Base-by-base conservation (phyloP, 92 coral and sea anemone species). In the Epizoanthus illoricatus region DNA sequence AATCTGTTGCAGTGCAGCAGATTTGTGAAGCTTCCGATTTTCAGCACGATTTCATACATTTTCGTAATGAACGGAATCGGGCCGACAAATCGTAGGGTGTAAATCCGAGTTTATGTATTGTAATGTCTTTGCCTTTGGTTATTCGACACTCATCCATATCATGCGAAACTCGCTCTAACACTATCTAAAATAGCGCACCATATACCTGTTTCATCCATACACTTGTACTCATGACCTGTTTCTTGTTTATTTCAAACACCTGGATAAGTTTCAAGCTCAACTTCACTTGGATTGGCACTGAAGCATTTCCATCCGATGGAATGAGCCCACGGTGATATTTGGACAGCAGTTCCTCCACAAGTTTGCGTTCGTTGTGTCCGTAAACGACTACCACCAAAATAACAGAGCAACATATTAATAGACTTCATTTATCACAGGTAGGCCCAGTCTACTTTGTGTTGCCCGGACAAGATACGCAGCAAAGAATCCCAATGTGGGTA, bases 161-260 rank as follows among this genome's bases (percentile, higher is more conserved):
- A 28, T 28, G 33, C 33, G 33, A 28, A 28, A 28, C 33, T 28
- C 33, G 33, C 33, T 28, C 33, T 28, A 28, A 28, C 33, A 28
- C 33, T 28, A 1, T 28, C n/a, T 28, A 33, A 28, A 12, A 5
- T 2, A 66, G 17, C 23, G 16, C 4, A 28, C n/a, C 59, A 52
- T 72, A 7, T 8, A 94, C 98, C 98, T 94, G 98, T 24, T 92
- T 90, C 49, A 94, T 87, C 97, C 97, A 94, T 7, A 89, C 92
- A 54, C 98, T 94, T 12, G 97, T 87, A 17, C 88, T 88, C 33
- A 94, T 79, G 52, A 86, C 90, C 75, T 94, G 98, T 20, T 45
- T 36, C 49, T 93, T 81, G 80, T 88, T 93, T 73, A 92, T 86
- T 71, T 88, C 94, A 58, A 92, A 86, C 68, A 92, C 90, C 80